A percentile compares a stretch with the other conserved stretches of the same genome.
Conservation (phyloP, 2,888 invertebrate genomes). For the Tachina fera region DNA sequence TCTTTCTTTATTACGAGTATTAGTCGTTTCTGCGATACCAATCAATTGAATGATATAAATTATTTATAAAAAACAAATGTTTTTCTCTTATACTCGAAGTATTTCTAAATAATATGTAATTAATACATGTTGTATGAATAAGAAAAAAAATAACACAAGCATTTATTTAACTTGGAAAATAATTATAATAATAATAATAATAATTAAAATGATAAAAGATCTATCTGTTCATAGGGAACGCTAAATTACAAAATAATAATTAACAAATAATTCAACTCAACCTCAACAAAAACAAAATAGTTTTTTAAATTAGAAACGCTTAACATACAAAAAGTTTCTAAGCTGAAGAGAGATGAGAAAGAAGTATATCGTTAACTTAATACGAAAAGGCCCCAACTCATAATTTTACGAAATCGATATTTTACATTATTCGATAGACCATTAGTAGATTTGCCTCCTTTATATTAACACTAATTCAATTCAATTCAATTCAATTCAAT, state of each 20-base stretch:
- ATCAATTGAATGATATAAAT: slow-evolving; percentile 31
- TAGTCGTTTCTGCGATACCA: slow-evolving; percentile 33
- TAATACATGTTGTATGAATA: slow-evolving; percentile 15
- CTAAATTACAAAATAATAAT: neutral
- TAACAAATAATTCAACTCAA: neutral
- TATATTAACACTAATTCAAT: no score
- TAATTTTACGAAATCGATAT: no score
- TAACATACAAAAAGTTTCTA: no score
- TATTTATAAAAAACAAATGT: slow-evolving; percentile 24
- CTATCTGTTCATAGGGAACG: neutral
- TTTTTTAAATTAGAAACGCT: no score
- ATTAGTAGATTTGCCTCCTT: no score
- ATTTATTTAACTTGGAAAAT: neutral
- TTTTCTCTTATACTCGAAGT: neutral
- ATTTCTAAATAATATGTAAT: slow-evolving; percentile 43
- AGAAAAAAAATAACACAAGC: slow-evolving; percentile 5
- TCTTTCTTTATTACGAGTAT: neutral
- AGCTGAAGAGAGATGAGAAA: no score
- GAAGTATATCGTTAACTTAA: no score
- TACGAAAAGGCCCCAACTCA: no score
- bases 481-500: no score
- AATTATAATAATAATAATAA: neutral
- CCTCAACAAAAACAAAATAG: no score
- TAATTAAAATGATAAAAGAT: neutral
- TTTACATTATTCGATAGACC: no score